Base-by-base conservation (phyloP, 2,113 vertebrate genomes). In the Potamarius usumacintae region DNA sequence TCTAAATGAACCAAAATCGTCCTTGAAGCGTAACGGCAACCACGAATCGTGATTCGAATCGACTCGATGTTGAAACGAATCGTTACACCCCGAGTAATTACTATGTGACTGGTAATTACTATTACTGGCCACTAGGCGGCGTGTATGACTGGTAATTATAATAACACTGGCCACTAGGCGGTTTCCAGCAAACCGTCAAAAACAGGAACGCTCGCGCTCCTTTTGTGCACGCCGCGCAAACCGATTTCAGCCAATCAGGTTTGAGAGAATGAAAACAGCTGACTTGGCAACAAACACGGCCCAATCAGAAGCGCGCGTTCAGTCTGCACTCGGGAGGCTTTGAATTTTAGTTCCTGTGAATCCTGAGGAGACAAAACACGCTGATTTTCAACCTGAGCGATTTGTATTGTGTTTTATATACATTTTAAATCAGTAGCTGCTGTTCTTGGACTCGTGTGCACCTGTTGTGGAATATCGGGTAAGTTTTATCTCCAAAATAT, bases 181-280 rank as follows among this genome's bases (percentile, higher is more conserved):
- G 34, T 42, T 42, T 42, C 34, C 34, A 34, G 34, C 2, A 42
- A 8, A 53, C 60, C 78, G 14, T 42, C 34, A 42, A 42, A 42
- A 8, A 53, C 60, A 86, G 14, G 55, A 89, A 30, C 15, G 20
- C 11, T 6, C 2, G 50, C 6, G 76, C 12, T 12, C 20, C 17
- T n/a, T 8, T 9, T 30, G 11, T 15, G 7, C 48, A 86, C 65
- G 27, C 15, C 71, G 20, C 58, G 6, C 25, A 11, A 7, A 34
- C 20, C 0, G 6, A 30, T 18, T 81, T 53, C 22, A 89, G 34
- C 95, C 95, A 94, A 95, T 96, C 91, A 91, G 60, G 55, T 27
- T 1, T 7, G 12, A 9, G 4, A 30, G 69, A 60, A 85, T 86
- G 7, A 48, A 10, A 80, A 10, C 50, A 2, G 88, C 85, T 89